Base-by-base conservation (phyloP, 2,888 invertebrate species). In the Drosophila nr. perissopoda region DNA sequence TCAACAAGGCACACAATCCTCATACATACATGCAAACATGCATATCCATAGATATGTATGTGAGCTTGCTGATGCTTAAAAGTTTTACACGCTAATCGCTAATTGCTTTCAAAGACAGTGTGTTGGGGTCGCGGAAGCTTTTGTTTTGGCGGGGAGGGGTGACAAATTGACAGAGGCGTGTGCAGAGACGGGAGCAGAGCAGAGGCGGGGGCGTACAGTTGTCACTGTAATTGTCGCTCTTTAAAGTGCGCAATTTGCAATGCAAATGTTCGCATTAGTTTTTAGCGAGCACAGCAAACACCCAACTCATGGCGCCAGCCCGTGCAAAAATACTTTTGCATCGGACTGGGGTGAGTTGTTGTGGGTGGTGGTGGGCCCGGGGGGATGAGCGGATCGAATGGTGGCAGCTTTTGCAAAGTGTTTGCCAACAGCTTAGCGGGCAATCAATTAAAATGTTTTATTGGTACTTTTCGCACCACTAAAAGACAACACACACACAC, bases 261-360 rank as follows among this genome's bases (percentile, higher is more conserved):
- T 87, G 87, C 87, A 87, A 87, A 87, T 87, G 81, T 80, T 75
- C 78, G 89, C 89, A 87, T 89, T 89, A 89, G 88, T 89, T 89
- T 57, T 89, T 73, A 78, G 80, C 68, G 70, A 49, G 75, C 71
- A 68, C 68, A 64, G 69, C 68, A 70, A 70, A 63, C 52, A 64
- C 59, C 65, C 82, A 63, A 76, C 84, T 76, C 82, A 82, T 83
- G 84, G 72, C 80, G 82, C 59, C 71, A 82, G 51, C 51, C 34
- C 38, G 54, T 25, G 64, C 56, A 62, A 62, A 80, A 72, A 71
- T 71, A 80, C 74, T 69, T 71, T 65, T 68, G 60, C 64, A 4
- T 16, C 16, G 21, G 36, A n/a, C 13, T 27, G n/a, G 34, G 25
- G 11, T 54, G 54, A n/a, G 8, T 7, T 38, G 21, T 49, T 53